These are phyloP conservation scores for Cryptotermes secundus DNA, from an alignment of 1,140 invertebrate genomes.

Conservation along the genomic window DNA sequence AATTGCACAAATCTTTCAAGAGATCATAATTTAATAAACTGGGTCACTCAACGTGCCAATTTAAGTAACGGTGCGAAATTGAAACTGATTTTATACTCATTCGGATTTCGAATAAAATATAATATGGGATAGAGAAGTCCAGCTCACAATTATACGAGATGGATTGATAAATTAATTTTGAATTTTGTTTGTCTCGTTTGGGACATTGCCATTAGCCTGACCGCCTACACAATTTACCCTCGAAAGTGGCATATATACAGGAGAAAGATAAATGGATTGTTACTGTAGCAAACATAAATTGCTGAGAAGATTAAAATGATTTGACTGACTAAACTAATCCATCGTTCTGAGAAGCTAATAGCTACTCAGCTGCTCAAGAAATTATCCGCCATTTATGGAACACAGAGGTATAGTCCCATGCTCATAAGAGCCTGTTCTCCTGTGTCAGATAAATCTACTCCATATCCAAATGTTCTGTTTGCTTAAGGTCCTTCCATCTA, in stretches of 20 bases:
- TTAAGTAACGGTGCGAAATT: constrained; percentile 2
- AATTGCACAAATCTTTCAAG: constrained; percentile 15
- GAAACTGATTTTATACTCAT: neutral
- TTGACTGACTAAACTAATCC: too few species aligned
- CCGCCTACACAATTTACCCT: neutral
- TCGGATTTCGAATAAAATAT: constrained; percentile 8
- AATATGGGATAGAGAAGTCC: neutral
- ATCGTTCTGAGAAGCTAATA: too few species aligned
- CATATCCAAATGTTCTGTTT: too few species aligned
- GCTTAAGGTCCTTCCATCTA: too few species aligned
- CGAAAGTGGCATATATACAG: neutral
- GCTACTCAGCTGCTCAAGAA: too few species aligned
- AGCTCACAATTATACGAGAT: neutral
- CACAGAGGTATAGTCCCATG: too few species aligned
- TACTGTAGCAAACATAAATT: too few species aligned
- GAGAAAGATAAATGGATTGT: neutral
- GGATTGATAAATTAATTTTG: constrained; percentile 18
- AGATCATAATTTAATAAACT: constrained; percentile 20
- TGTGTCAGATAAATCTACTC: too few species aligned
- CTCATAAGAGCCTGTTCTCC: too few species aligned
- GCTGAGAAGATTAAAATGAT: too few species aligned
- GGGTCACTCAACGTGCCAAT: constrained; percentile 10
- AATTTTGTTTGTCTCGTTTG: neutral
- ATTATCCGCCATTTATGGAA: too few species aligned
- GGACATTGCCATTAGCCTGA: neutral